Conservation (phyloP, 2,113 vertebrate genomes). For the Crotalus horridus region DNA sequence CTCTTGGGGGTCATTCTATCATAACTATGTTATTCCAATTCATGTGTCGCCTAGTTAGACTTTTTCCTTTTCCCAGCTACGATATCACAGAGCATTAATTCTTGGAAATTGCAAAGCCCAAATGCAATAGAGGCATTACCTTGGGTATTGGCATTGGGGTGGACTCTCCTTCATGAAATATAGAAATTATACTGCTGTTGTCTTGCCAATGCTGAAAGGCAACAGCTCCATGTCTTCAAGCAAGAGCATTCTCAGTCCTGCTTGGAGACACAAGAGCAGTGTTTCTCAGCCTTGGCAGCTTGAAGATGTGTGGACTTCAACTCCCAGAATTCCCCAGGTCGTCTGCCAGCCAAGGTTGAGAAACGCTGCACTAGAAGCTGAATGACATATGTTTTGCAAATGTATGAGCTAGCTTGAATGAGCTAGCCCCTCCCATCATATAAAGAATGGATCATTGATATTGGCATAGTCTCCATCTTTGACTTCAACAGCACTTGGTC, state of each 20-base stretch:
- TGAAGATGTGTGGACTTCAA: neutral
- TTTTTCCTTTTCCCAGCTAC: neutral
- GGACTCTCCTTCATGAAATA: neutral
- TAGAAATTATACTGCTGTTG: neutral
- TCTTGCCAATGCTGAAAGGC: neutral
- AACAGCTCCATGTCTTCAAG: neutral
- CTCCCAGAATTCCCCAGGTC: neutral
- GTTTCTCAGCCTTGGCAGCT: neutral
- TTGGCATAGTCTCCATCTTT: neutral
- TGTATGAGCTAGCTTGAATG: neutral
- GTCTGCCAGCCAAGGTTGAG: neutral
- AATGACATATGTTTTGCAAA: neutral
- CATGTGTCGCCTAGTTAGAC: neutral
- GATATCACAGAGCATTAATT: neutral
- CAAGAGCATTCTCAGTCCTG: neutral
- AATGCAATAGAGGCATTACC: neutral
- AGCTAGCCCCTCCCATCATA: neutral
- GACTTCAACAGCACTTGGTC: neutral
- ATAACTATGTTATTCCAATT: neutral
- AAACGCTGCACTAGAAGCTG: neutral
- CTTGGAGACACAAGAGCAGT: neutral
- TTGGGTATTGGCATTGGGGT: neutral
- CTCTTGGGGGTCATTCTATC: neutral
- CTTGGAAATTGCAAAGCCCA: too few species aligned
- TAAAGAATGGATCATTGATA: neutral